Evolutionary conservation across 2,797 vertebrate genomes (phyloP).

Genomic region (Manis javanica): DNA sequence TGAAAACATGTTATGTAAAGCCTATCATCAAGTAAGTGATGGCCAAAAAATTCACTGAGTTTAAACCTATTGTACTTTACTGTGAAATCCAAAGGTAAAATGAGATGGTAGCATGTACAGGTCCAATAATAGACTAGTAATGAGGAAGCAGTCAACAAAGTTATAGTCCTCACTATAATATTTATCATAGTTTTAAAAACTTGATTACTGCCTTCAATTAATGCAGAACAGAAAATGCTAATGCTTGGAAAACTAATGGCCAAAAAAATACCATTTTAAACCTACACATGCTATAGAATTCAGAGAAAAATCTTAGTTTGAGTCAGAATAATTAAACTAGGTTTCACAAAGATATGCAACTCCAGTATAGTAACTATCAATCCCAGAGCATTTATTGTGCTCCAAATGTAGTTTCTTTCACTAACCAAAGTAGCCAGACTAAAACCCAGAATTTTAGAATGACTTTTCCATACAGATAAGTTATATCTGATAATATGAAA

Average conservation of each 20-base stretch:
- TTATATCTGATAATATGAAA: neutral
- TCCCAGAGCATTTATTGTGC: neutral
- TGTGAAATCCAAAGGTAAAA: conserved; percentile 12
- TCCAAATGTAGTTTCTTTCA: neutral
- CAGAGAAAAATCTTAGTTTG: neutral
- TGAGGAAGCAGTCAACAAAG: neutral
- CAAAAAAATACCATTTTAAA: neutral
- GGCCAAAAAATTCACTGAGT: neutral
- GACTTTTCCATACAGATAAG: neutral
- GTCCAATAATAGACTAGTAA: neutral
- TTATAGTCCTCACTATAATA: neutral
- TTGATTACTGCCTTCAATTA: neutral
- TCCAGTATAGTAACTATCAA: neutral
- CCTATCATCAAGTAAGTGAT: neutral
- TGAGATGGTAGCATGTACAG: neutral
- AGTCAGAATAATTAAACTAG: neutral
- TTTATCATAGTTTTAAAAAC: neutral
- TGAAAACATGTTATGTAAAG: neutral
- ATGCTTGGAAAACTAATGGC: neutral
- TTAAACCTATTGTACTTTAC: neutral
- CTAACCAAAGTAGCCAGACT: neutral
- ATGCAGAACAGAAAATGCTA: neutral
- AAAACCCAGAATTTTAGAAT: neutral
- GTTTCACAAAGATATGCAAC: neutral
- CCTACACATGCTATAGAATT: neutral